These are phyloP conservation scores for Pyrochroa serraticornis DNA, from an alignment of 2,888 invertebrate genomes.

Conservation along the genomic window DNA sequence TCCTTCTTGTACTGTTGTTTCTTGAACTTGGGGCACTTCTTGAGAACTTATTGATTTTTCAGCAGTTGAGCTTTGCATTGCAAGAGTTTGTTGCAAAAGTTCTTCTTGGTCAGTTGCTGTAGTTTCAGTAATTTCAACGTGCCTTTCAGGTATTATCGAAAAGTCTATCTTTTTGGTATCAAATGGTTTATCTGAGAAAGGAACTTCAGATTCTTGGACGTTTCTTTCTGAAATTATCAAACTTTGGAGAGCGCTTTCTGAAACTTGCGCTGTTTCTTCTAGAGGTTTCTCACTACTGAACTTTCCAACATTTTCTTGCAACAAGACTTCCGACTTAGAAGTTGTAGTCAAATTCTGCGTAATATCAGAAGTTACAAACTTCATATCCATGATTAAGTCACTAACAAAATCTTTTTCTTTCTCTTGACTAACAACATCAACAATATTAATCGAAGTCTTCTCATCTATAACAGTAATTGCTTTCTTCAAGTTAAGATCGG, in stretches of 20 bases:
- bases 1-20: conserved; percentile 41
- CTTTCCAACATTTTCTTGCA: conserved; percentile 57
- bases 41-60: conserved; percentile 50
- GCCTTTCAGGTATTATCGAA: conserved; percentile 56
- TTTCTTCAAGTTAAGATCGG: conserved; percentile 48
- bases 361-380: conserved; percentile 37
- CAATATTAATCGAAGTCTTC: conserved; percentile 55
- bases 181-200: conserved; percentile 48
- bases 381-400: conserved; percentile 22
- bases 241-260: conserved; percentile 57
- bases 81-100: conserved; percentile 40
- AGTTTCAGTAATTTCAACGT: conserved; percentile 54
- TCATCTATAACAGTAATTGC: conserved; percentile 57
- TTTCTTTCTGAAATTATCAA: conserved; percentile 60
- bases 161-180: conserved; percentile 56
- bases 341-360: conserved; percentile 39
- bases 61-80: conserved; percentile 20
- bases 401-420: conserved; percentile 41
- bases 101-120: conserved; percentile 50
- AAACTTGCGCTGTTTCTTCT: conserved; percentile 39
- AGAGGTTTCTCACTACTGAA: conserved; percentile 49
- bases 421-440: conserved; percentile 43
- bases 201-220: conserved; percentile 57
- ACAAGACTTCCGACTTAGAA: conserved; percentile 48
- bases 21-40: conserved; percentile 37